Conservation (phyloP, 2,113 vertebrate species). For the Balaeniceps rex region DNA sequence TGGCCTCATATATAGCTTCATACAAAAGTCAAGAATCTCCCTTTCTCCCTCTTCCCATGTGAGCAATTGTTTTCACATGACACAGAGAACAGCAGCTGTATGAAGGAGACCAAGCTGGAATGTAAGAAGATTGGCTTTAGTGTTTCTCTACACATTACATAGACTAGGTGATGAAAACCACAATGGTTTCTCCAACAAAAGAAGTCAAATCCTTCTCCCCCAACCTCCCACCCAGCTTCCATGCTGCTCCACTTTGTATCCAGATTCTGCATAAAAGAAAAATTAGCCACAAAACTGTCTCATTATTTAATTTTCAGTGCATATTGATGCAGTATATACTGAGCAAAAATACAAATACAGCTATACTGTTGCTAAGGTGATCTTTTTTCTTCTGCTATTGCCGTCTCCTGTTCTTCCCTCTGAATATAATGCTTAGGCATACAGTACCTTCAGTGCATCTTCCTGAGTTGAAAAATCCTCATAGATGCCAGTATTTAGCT, state of each 20-base stretch:
- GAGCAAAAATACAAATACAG: not conserved
- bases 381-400: not conserved
- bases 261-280: not conserved
- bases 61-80: not conserved
- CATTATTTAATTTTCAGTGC: not conserved
- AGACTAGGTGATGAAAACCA: not conserved
- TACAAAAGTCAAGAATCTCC: not conserved
- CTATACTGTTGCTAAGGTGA: not conserved
- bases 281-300: not conserved
- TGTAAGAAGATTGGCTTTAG: not conserved
- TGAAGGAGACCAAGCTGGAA: not conserved
- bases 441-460: slow-evolving; percentile 85
- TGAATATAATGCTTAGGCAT: not conserved
- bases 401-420: not conserved
- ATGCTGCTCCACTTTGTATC: not conserved
- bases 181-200: not conserved
- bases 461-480: slow-evolving; percentile 91
- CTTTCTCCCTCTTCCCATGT: not conserved
- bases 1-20: not conserved
- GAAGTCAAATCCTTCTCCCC: not conserved
- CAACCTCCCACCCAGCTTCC: not conserved
- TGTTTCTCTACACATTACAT: not conserved
- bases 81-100: not conserved
- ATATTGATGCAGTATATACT: not conserved
- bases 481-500: slow-evolving; percentile 82